Base-by-base conservation (phyloP, 2,888 invertebrate species). In the Lypha dubia region DNA sequence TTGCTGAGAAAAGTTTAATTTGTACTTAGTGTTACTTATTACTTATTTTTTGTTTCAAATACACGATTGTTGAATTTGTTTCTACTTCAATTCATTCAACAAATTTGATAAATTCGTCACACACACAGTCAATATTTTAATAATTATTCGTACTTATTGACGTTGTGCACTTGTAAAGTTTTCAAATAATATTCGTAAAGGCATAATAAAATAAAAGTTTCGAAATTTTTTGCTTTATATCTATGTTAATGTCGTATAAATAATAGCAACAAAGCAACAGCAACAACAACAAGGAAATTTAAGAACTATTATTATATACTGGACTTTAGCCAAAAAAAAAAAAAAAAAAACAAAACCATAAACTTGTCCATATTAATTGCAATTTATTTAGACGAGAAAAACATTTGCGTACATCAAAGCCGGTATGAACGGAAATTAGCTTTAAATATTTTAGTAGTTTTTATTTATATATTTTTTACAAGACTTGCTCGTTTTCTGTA, bases 271-370 rank as follows among this genome's bases (percentile, higher is more conserved):
- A 13, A 6, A 68, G 53, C n/a, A 44, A 28, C 24, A 65, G n/a
- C 11, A 41, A 70, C 22, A 56, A 17, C 11, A 56, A 49, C 6
- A 22, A 13, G 24, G 60, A 62, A 73, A 62, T 49, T 11, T 49
- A 17, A 62, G 24, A 38, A 24, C 73, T 51, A 74, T 38, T 62
- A 62, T 74, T 51, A 73, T 24, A 28, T 62, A 28, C 62, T 62
- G 73, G 62, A 62, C 38, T 3, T 38, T 17, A 51, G 5, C 73
- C 73, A 74, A 62, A 35, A 38, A 11, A 28, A 28, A 28, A 28
- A 28, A 28, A 28, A 2, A 28, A 28, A 28, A 2, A 28, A 28
- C 2, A 28, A 28, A 28, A n/a, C n/a, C n/a, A 32, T 32, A 32
- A 22, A 41, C 8, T 38, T 49, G 73, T 51, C 73, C 38, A 62